These are phyloP conservation scores for Elachura formosa DNA, from an alignment of 2,113 vertebrate genomes.

Conservation along the genomic window DNA sequence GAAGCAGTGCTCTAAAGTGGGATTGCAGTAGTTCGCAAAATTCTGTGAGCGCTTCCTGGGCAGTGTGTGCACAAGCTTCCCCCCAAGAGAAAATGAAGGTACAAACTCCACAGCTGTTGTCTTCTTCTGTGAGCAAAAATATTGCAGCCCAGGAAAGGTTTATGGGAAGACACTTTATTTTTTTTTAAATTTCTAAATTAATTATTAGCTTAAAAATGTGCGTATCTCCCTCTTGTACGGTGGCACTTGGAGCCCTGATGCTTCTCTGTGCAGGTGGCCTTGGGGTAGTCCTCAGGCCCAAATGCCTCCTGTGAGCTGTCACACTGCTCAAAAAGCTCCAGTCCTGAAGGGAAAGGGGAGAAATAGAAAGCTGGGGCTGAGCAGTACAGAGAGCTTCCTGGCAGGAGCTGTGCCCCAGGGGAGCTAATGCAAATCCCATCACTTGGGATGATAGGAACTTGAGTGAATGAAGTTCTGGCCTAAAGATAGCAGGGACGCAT, in stretches of 20 bases:
- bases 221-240: neutral
- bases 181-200: neutral
- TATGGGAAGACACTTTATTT: neutral
- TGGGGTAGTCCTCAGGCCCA: constrained; percentile 17
- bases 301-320: neutral
- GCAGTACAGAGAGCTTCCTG: neutral
- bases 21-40: constrained; percentile 18
- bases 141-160: neutral
- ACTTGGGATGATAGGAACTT: neutral
- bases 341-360: neutral
- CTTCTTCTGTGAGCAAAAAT: neutral
- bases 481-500: neutral
- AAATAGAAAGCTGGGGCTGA: neutral
- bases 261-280: neutral
- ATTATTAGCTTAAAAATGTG: neutral
- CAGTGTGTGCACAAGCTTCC: neutral
- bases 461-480: neutral
- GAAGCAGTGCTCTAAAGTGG: constrained; percentile 61
- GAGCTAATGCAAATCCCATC: neutral
- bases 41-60: neutral
- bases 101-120: neutral
- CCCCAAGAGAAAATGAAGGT: neutral
- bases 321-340: neutral
- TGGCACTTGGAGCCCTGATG: accelerated
- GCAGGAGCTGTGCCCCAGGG: neutral